Percentiles rank a stretch among this genome's conserved stretches.
phyloP scores from a whole-genome alignment of 2,797 vertebrate species.

The Octomys mimax region DNA sequence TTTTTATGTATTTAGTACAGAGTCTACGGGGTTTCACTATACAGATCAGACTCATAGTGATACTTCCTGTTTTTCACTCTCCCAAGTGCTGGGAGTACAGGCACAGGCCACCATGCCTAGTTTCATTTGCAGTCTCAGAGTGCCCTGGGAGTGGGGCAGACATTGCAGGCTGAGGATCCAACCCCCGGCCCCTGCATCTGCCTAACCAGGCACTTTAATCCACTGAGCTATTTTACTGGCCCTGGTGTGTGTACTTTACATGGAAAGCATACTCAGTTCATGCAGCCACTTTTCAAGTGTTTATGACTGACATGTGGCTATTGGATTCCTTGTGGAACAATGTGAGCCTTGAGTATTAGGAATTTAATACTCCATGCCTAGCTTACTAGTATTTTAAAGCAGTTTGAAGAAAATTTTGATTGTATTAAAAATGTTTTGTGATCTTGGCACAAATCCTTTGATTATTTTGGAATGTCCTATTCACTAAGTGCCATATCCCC shows the following conservation, averaged over 20 bases:
- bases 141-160: no score
- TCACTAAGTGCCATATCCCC: not conserved
- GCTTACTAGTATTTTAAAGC: not conserved
- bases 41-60: no score
- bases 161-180: no score
- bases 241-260: not conserved
- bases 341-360: not conserved
- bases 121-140: no score
- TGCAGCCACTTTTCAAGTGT: not conserved
- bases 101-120: no score
- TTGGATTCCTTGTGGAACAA: not conserved
- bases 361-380: not conserved
- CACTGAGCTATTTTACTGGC: no score
- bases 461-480: not conserved
- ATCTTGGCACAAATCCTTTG: not conserved
- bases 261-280: not conserved
- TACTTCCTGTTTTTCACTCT: no score
- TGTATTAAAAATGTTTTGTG: not conserved
- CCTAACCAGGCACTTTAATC: no score
- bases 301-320: not conserved
- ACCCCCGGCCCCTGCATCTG: no score
- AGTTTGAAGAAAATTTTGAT: not conserved
- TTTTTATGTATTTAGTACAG: no score
- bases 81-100: no score
- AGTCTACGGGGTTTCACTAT: no score